Evolutionary conservation across 2,888 invertebrate genomes (phyloP).

Genomic region (Ophion costatus): DNA sequence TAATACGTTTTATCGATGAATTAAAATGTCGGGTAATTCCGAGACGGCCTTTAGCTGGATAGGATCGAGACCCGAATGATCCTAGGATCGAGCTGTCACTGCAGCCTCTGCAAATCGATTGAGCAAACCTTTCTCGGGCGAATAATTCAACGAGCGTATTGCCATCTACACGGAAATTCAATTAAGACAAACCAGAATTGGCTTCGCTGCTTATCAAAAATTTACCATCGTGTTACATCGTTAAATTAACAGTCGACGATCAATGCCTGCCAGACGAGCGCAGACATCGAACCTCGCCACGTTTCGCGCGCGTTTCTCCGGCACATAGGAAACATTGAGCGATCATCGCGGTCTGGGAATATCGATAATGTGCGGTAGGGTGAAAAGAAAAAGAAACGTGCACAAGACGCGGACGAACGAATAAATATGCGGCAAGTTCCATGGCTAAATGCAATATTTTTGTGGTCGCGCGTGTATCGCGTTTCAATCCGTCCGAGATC

Average conservation of each 20-base stretch:
- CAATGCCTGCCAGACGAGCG: not conserved
- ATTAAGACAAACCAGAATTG: not conserved
- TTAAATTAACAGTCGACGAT: not conserved
- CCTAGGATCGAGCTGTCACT: not conserved
- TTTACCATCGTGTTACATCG: too few relatives aligned
- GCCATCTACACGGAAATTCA: not conserved
- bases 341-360: not conserved
- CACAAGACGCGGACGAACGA: not conserved
- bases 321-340: not conserved
- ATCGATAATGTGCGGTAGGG: not conserved
- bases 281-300: not conserved
- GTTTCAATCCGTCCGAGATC: not conserved
- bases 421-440: not conserved
- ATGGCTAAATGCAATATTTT: constrained; percentile 34
- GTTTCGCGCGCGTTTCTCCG: not conserved
- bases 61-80: too few relatives aligned
- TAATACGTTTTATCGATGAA: too few relatives aligned
- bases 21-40: too few relatives aligned
- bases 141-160: not conserved
- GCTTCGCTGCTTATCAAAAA: too few relatives aligned
- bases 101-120: not conserved
- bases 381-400: not conserved
- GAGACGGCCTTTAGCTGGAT: too few relatives aligned
- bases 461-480: constrained; percentile 4
- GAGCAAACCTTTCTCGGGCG: not conserved